Base-by-base conservation (phyloP, 2,888 invertebrate genomes). In the Catocala sponsa region DNA sequence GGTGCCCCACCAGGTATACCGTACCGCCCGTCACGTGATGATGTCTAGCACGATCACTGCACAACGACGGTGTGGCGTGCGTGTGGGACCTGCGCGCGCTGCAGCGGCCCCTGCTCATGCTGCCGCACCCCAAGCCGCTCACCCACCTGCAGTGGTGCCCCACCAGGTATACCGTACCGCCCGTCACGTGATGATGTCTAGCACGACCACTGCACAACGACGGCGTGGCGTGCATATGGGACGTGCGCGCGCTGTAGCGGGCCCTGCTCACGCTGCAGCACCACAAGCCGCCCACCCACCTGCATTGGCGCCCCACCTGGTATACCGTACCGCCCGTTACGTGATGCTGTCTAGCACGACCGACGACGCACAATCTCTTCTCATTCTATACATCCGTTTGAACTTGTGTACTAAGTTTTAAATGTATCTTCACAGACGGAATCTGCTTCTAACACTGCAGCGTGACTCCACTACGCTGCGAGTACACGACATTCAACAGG, bases 11-110 rank as follows among this genome's bases (percentile, higher is more conserved):
- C 32, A 78, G 76, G 76, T 74, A 46, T 38, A 38, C 35, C 7
- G 9, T 38, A 13, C 12, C 11, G 6, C 4, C n/a, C 15, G 2
- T 33, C n/a, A 15, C 41, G 12, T 2, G 25, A 41, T 10, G 6
- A 15, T 46, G 13, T 12, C 13, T 9, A 6, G 7, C 46, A n/a
- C 13, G 12, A 13, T 6, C 5, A 9, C 12, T 12, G 12, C 5
- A 25, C 83, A n/a, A n/a, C 49, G 98, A 98, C 82, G 97, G 96
- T 82, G 96, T 97, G 78, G 96, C 98, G 61, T 96, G 96, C 68
- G 95, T 99, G 62, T 99, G 99, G 99, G 99, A 99, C 89, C 95
- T 97, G 52, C 94, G 99, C 59, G 97, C 96, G 81, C 97, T 98
- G 83, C 97, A 98, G 75, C 97, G 98, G 81, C 98, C 99, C 0